Conservation (phyloP, 1,140 invertebrate genomes). For the Acromyrmex echinatior region DNA sequence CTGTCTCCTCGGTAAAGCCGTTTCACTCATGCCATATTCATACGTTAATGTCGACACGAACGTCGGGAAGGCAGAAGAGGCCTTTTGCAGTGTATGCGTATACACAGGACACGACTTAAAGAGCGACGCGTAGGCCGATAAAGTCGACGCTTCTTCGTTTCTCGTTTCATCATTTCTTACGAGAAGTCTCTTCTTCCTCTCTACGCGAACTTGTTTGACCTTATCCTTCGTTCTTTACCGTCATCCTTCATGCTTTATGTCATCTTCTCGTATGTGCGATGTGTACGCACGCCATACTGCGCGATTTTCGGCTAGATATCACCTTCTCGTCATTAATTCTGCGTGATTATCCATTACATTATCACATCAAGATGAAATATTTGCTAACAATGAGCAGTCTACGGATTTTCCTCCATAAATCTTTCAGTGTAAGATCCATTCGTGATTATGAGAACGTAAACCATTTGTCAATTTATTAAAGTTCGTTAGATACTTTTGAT, state of each 20-base stretch:
- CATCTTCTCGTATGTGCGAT: not conserved
- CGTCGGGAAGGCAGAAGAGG: not conserved
- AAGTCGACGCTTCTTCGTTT: slow-evolving; percentile 49
- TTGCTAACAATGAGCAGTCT: not conserved
- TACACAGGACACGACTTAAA: slow-evolving; percentile 24
- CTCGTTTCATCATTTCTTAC: slow-evolving; percentile 38
- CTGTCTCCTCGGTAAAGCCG: not conserved
- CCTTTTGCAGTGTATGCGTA: not conserved
- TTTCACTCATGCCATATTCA: slow-evolving; percentile 11
- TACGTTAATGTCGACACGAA: slow-evolving; percentile 25
- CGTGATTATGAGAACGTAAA: not conserved
- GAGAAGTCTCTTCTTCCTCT: slow-evolving; percentile 41
- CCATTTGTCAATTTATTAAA: not conserved
- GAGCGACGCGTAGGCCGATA: slow-evolving; percentile 72
- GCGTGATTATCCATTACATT: slow-evolving; percentile 62
- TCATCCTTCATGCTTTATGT: slow-evolving; percentile 7
- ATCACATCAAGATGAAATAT: slow-evolving; percentile 50
- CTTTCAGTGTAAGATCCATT: no score
- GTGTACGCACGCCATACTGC: not conserved
- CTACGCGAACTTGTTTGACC: slow-evolving; percentile 44
- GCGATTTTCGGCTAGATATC: not conserved
- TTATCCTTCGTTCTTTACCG: slow-evolving; percentile 56
- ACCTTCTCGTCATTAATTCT: slow-evolving; percentile 64
- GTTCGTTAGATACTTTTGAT: not conserved
- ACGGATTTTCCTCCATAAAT: not conserved